Percentiles rank a stretch among this genome's conserved stretches.
These are phyloP conservation scores for Parascotia fuliginaria DNA, from an alignment of 2,888 invertebrate genomes.

Conservation along the genomic window DNA sequence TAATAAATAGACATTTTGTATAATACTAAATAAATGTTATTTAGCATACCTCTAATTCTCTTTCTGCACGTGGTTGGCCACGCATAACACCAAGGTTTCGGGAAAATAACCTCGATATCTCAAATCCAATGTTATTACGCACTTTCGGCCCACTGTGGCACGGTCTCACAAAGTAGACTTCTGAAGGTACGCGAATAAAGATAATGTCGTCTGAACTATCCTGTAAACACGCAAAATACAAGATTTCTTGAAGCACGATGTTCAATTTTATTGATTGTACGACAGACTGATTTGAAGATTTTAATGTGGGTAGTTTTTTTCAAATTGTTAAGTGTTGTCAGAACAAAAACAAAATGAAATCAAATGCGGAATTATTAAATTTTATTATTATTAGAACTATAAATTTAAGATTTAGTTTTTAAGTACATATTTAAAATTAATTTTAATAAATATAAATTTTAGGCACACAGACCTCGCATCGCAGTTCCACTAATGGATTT, in stretches of 20 bases:
- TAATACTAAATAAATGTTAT: too few species aligned
- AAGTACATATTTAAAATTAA: too few species aligned
- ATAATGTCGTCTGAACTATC: constrained; percentile 57
- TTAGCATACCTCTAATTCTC: constrained; percentile 55
- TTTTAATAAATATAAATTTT: too few species aligned
- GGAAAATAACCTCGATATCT: constrained; percentile 47
- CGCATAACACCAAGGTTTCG: constrained; percentile 53
- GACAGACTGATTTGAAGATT: constrained; percentile 7
- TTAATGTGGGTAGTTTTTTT: constrained; percentile 3
- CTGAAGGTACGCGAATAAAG: constrained; percentile 48
- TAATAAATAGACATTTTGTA: too few species aligned
- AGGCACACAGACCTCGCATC: constrained; percentile 71
- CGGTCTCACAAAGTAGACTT: constrained; percentile 50
- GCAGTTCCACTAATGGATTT: constrained; percentile 59
- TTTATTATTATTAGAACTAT: too few species aligned
- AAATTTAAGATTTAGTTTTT: too few species aligned
- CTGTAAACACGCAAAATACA: too few species aligned
- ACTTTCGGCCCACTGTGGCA: constrained; percentile 49
- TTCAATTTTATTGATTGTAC: too few species aligned
- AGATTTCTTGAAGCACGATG: too few species aligned
- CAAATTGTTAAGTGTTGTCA: too few species aligned
- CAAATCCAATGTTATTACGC: constrained; percentile 30
- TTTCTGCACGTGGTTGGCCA: constrained; percentile 38
- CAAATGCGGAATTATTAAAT: too few species aligned
- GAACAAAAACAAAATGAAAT: neutral